Percentiles rank a stretch among this genome's conserved stretches.
Conservation (phyloP, 2,797 vertebrate species). For the Sebastes jordani region DNA sequence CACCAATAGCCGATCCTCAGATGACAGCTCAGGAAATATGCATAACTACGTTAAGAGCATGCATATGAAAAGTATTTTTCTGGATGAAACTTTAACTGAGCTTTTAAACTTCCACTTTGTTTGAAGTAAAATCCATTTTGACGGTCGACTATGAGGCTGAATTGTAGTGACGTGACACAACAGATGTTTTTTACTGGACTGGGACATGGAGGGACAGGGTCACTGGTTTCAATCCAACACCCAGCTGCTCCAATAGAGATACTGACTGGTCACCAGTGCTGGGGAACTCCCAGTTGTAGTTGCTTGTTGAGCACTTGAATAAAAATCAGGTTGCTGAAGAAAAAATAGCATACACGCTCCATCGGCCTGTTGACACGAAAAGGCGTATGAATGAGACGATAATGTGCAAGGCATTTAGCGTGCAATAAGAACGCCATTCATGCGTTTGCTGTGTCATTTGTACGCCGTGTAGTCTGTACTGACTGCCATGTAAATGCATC, state of each 20-base stretch:
- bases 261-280: background rate
- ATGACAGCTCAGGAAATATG: conserved; percentile 30
- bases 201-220: background rate
- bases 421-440: too few species aligned
- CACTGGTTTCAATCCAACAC: conserved; percentile 22
- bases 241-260: conserved; percentile 10
- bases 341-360: conserved; percentile 11
- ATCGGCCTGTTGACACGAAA: background rate
- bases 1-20: background rate
- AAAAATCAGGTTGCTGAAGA: conserved; percentile 10
- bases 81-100: background rate
- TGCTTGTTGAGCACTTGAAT: conserved; percentile 4
- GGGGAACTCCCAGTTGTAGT: conserved; percentile 2
- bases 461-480: too few species aligned
- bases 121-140: background rate
- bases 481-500: too few species aligned
- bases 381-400: too few species aligned
- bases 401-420: too few species aligned
- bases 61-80: conserved; percentile 1
- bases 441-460: too few species aligned
- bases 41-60: conserved; percentile 11
- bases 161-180: background rate
- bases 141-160: background rate
- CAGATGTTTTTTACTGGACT: conserved; percentile 47
- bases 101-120: background rate